phyloP scores from a whole-genome alignment of 92 coral and sea anemone genomes.

The Umimayanthus kanabou region DNA sequence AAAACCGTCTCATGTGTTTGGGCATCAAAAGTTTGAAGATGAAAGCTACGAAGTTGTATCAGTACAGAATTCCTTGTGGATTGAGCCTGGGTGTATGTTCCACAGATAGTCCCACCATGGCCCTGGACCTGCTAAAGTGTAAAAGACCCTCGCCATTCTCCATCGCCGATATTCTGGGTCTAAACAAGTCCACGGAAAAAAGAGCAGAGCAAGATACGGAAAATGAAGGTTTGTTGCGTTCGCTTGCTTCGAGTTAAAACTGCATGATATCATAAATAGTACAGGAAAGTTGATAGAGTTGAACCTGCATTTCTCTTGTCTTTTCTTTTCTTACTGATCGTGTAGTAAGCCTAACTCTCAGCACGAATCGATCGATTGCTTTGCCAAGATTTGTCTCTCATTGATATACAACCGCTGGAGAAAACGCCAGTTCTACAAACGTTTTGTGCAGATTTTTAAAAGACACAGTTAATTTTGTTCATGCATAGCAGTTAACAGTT shows the following conservation, averaged over 20 bases:
- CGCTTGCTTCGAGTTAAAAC: background rate
- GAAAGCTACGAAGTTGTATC: slow-evolving; percentile 30
- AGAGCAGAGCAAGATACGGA: background rate
- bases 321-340: too few relatives aligned
- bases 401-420: too few relatives aligned
- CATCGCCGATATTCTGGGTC: slow-evolving; percentile 30
- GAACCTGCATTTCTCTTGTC: too few relatives aligned
- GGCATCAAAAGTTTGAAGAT: background rate
- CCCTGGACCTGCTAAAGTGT: background rate
- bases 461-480: too few relatives aligned
- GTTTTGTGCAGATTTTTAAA: too few relatives aligned
- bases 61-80: slow-evolving; percentile 13
- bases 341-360: too few relatives aligned
- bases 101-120: slow-evolving; percentile 5
- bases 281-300: background rate
- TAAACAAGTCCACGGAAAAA: background rate
- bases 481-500: too few relatives aligned
- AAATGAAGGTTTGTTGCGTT: slow-evolving; percentile 8
- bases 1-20: background rate
- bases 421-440: too few relatives aligned
- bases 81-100: background rate
- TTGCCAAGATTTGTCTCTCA: too few relatives aligned
- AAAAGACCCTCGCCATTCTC: slow-evolving; percentile 15
- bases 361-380: too few relatives aligned
- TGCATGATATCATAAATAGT: background rate